Evolutionary conservation across 2,797 vertebrate genomes (phyloP).

Genomic region (Alcedo atthis): DNA sequence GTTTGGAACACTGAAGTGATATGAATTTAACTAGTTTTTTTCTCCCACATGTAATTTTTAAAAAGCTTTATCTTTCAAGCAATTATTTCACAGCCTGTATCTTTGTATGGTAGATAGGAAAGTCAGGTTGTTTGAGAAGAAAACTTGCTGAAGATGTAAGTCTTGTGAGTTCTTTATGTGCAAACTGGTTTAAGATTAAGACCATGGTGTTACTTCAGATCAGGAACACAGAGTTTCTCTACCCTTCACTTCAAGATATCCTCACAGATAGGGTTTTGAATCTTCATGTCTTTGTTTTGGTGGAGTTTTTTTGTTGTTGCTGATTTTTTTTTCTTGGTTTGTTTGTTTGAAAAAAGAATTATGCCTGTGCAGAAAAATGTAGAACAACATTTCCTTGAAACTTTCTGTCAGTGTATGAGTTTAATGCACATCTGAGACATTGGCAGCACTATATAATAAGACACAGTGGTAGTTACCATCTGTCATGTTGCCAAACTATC

Average conservation of each 20-base stretch:
- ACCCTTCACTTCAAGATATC: not conserved
- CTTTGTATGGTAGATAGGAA: not conserved
- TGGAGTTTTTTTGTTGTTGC: not conserved
- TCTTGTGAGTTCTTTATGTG: not conserved
- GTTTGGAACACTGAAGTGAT: not conserved
- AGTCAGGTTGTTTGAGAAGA: not conserved
- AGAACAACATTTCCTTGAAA: conserved; percentile 40
- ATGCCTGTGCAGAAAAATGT: conserved; percentile 14
- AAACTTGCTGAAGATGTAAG: not conserved
- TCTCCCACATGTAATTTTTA: not conserved
- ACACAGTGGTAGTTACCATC: conserved; percentile 53
- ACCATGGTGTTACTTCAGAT: not conserved
- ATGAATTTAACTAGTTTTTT: not conserved
- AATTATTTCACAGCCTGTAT: not conserved
- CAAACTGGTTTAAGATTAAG: not conserved
- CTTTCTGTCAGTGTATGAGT: conserved; percentile 25
- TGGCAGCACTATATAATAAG: conserved; percentile 56
- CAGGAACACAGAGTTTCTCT: not conserved
- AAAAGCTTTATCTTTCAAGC: not conserved
- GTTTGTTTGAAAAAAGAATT: conserved; percentile 17
- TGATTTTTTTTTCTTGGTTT: not conserved
- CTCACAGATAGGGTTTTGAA: conserved; percentile 22
- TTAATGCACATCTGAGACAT: conserved; percentile 55
- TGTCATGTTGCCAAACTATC: conserved; percentile 57
- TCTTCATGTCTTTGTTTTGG: not conserved